A percentile compares a stretch with the other conserved stretches of the same genome.
Conservation (phyloP, 1,140 invertebrate genomes). For the Homalodisca vitripennis region DNA sequence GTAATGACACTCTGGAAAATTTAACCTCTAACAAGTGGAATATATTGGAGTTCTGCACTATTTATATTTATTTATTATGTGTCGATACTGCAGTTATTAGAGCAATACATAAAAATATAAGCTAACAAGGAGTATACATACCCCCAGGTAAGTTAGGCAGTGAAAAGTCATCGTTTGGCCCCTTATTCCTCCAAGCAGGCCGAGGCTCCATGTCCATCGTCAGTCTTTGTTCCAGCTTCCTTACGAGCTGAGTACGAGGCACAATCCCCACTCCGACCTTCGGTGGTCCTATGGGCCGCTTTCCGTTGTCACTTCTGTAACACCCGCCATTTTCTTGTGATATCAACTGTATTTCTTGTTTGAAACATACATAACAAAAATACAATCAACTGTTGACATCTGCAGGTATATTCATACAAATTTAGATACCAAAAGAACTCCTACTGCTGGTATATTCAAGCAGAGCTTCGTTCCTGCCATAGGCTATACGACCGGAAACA, state of each 20-base stretch:
- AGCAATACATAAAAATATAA: not conserved
- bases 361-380: no score
- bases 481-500: no score
- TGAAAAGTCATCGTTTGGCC: conserved; percentile 48
- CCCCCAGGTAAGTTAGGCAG: conserved; percentile 54
- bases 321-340: no score
- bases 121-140: conserved; percentile 43
- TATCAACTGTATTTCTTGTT: no score
- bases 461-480: no score
- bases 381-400: no score
- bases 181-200: conserved; percentile 35
- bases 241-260: conserved; percentile 2
- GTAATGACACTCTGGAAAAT: no score
- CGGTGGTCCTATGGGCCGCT: conserved; percentile 8
- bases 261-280: conserved; percentile 7
- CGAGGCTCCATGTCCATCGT: conserved; percentile 31
- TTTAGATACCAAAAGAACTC: no score
- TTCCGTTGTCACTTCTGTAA: conserved; percentile 23
- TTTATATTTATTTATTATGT: no score
- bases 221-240: conserved; percentile 30
- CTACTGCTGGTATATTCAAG: no score
- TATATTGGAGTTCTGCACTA: not conserved
- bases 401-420: no score
- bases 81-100: no score
- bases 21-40: not conserved